These are phyloP conservation scores for Macrotrachela quadricornifera DNA, from an alignment of 1,140 invertebrate species.

Conservation along the genomic window DNA sequence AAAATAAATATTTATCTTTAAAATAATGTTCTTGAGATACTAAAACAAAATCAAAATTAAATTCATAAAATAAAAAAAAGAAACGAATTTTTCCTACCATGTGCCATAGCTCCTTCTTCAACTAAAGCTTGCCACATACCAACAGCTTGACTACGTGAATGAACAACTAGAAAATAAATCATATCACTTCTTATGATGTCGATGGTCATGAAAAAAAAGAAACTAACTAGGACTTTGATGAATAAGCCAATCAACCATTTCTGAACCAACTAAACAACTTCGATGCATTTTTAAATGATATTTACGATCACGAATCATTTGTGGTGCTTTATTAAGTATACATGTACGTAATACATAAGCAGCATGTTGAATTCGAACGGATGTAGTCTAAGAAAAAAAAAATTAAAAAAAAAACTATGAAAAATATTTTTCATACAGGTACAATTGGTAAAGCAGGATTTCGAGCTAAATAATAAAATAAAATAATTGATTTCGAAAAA, in stretches of 20 bases:
- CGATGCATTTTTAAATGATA: constrained; percentile 32
- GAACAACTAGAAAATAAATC: constrained; percentile 21
- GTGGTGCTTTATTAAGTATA: constrained; percentile 40
- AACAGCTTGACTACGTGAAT: constrained; percentile 46
- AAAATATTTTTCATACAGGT: too few relatives aligned
- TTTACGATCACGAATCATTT: constrained; percentile 41
- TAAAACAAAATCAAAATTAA: constrained; percentile 9
- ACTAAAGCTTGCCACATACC: constrained; percentile 64
- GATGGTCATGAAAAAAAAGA: too few relatives aligned
- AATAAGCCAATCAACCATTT: constrained; percentile 57
- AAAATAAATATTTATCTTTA: constrained; percentile 59
- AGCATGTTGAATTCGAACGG: constrained; percentile 40
- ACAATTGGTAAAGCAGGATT: not conserved
- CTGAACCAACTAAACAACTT: constrained; percentile 38
- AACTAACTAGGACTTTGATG: constrained; percentile 13
- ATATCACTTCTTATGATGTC: too few relatives aligned
- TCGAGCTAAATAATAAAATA: not conserved
- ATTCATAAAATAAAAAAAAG: constrained; percentile 11
- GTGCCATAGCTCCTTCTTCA: constrained; percentile 53
- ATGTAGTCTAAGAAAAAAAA: constrained; percentile 29
- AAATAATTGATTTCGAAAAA: not conserved
- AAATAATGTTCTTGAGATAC: constrained; percentile 59
- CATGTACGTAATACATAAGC: constrained; percentile 47
- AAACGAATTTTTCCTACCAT: constrained; percentile 35
- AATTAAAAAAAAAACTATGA: too few relatives aligned